Evolutionary conservation across 2,888 invertebrate species (phyloP), one percentile per base, ranked within the genome.

Genomic region (Hydrotaea cyrtoneurina): DNA sequence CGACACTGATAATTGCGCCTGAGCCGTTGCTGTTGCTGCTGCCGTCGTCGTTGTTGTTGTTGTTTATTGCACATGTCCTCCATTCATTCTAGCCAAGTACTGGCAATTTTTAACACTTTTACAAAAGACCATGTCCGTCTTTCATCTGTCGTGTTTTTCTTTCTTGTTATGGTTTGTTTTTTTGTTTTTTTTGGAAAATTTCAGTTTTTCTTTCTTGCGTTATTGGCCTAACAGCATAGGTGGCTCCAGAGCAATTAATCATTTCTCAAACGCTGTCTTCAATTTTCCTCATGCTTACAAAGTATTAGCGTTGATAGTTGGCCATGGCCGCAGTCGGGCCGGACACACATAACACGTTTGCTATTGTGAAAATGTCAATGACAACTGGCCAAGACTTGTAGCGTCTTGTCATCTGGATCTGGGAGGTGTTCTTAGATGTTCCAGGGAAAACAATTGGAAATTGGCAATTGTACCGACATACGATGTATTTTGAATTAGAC

Each of bases 1-100:
- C 86, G 89, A 88, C 89, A 87, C 86, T 87, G 86, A 87, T 89
- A 89, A 89, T 89, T 89, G 88, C 86, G 83, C 75, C 59, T 78
- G 43, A 31, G 13, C 46, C 43, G 36, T 19, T 55, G 21, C 11
- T 43, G 15, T 50, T 46, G n/a, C 57, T 75, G 59, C 66, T 75
- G n/a, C 64, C 13, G 26, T 39, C n/a, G 26, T 26, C n/a, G n/a
- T 75, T 26, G 36, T 17, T 8, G 21, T 17, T 69, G 19, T 62
- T 53, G 4, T 39, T 8, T 39, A 31, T 31, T 31, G 31, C 31
- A 31, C 23, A 21, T 59, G 43, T 74, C 46, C 59, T 46, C 74
- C 59, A 74, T 43, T 74, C 43, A 66, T 19, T 39, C 39, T 15
- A n/a, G 62, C 26, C 15, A n/a, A 59, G 59, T 26, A 39, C 26